Evolutionary conservation across 1,140 invertebrate species (phyloP), one percentile per base, ranked within the genome.

Genomic region (Helicoverpa armigera): DNA sequence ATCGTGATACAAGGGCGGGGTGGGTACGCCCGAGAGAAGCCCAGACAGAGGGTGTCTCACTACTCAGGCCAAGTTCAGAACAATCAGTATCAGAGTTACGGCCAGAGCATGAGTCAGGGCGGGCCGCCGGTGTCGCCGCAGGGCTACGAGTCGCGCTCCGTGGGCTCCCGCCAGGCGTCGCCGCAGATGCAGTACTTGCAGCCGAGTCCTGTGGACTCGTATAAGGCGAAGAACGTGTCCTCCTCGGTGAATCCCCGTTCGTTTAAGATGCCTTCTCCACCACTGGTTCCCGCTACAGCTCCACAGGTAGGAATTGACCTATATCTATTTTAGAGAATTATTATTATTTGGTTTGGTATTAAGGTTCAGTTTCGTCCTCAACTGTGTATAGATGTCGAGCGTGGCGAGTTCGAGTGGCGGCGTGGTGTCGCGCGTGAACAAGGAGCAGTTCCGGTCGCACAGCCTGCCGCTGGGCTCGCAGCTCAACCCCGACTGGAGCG

Each of bases 381-480:
- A 23, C 9, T 16, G 54, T 48, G 16, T 5, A 3, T 13, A 85
- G 78, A 82, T 85, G 23, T 79, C 82, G 5, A 82, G 80, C 12
- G 81, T 10, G 35, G 43, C 23, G 31, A 65, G 82, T 29, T 35
- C 60, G 77, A 43, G 78, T 65, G 10, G 74, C 78, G 74, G 67
- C 43, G n/a, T 60, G 5, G 54, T 60, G 73, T 48, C 70, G 2
- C 88, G 87, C 63, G 77, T 81, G 16, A 60, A 2, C 63, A 90
- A 93, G 86, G 96, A 96, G 82, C 96, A 95, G 87, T 96, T 94
- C 88, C 94, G 96, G 14, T 96, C 96, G 63, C 96, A 96, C 85
- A 96, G 96, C 86, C 81, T 96, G 82, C 96, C 96, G 3, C 86
- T 96, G n/a, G 96, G 96, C 79, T 93, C 96, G 61, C 91, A 94